These are phyloP conservation scores for Cervus canadensis DNA, from an alignment of 2,113 vertebrate species.

Conservation along the genomic window DNA sequence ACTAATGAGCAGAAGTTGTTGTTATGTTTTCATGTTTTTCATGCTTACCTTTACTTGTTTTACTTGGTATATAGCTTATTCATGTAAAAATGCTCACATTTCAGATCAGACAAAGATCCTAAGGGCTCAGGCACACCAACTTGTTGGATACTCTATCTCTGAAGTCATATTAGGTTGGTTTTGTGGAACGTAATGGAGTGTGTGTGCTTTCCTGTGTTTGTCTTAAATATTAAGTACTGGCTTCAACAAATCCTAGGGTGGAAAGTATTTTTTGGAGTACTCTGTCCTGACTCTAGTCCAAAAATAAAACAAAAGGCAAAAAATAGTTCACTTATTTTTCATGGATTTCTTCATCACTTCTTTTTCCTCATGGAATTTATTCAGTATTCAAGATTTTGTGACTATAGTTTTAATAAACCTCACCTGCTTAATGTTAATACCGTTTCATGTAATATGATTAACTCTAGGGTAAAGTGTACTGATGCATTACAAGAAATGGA, in stretches of 20 bases:
- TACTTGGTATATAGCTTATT: not conserved
- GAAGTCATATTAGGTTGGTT: not conserved
- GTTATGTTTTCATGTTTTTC: not conserved
- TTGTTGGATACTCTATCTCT: not conserved
- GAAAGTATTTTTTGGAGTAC: not conserved
- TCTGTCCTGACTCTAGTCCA: not conserved
- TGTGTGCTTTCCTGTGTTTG: not conserved
- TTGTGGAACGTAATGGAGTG: not conserved
- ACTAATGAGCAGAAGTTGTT: not conserved
- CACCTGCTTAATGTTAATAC: slow-evolving; percentile 5
- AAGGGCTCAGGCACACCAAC: not conserved
- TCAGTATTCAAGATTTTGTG: not conserved
- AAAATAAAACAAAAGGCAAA: not conserved
- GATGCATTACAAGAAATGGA: not conserved
- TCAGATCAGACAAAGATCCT: not conserved
- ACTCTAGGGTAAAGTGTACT: not conserved
- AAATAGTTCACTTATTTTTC: not conserved
- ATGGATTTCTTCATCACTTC: not conserved
- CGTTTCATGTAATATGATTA: not conserved
- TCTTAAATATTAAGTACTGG: not conserved
- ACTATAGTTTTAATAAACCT: not conserved
- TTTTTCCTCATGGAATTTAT: not conserved
- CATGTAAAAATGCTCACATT: not conserved
- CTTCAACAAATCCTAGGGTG: not conserved
- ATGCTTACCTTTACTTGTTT: not conserved